Evolutionary conservation across 2,113 vertebrate species (phyloP), one percentile per base, ranked within the genome.

Genomic region (Gnathonemus longibarbis): DNA sequence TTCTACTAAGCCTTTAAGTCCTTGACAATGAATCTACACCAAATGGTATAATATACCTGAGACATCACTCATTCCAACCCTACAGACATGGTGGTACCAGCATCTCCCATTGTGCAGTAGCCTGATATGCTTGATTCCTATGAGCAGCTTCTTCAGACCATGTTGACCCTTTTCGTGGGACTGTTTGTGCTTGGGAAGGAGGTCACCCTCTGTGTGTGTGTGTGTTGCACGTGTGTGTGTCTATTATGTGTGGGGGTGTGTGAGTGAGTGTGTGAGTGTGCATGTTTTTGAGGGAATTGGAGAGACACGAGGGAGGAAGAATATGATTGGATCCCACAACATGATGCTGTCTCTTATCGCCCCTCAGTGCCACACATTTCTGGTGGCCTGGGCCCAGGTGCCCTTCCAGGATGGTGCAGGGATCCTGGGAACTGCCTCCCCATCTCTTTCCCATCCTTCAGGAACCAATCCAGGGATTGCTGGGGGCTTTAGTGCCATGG

Each of bases 351-450:
- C 53, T 91, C 92, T 91, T 94, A 93, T 94, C 94, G 21, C 56
- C 45, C 19, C 9, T 15, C 91, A 66, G 84, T 6, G 24, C 90
- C 92, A 35, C 48, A 50, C 27, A 45, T 89, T 70, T 52, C 17
- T 86, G 42, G 85, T 89, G 91, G 45, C 89, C 90, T 84, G 91
- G 8, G 31, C 91, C 93, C 96, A 96, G 96, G 96, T 96, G 96
- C 94, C 89, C 91, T 90, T 87, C 74, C 46, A 80, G 87, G 87
- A 50, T 11, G 49, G 46, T 39, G 35, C 87, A 48, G 89, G 50
- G 84, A 90, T 92, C 95, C 94, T 96, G 96, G 93, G 95, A 96
- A 96, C 90, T 91, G 89, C 90, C 93, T 95, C 95, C 94, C 91
- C 90, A 45, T 89, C 42, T 93, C 88, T 90, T 96, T 95, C 94